Base-by-base conservation (phyloP, 2,888 invertebrate species). In the Nomada goodeniana region DNA sequence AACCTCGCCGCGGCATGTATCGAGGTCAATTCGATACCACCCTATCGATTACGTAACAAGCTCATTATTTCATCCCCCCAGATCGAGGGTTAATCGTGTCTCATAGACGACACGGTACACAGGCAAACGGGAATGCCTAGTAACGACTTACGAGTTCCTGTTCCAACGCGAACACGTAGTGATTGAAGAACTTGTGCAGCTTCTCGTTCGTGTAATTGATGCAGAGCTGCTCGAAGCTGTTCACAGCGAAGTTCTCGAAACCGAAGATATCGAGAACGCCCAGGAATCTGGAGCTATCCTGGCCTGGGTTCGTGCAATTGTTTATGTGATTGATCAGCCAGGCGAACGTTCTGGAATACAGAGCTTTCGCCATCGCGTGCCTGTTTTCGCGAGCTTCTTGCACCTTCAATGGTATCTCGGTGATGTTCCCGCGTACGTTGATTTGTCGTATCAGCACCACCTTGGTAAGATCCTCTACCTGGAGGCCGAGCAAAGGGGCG, bases 171-270 rank as follows among this genome's bases (percentile, higher is more conserved):
- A 99, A 98, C 42, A 99, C 98, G 92, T 98, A 98, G 92, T 98
- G 98, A 94, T 98, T 98, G 94, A 99, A 99, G 95, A 98, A 98
- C 95, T 98, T 98, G 93, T 98, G 98, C 52, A 98, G 95, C 93
- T 98, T 98, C 94, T 98, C 98, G 92, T 98, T 98, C 0, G 98
- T 98, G 94, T 98, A 98, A 94, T 98, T 98, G 86, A 98, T 98
- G 93, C 98, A 98, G 15, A 98, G 95, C 91, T 98, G 98, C 92
- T 98, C 98, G 89, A 98, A 97, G 1, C 98, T 98, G 94, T 98
- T 98, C n/a, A 96, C 95, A 3, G 96, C 95, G 94, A 98, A 98
- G 95, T 98, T 98, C 94, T 98, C 98, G 93, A 98, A 98, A 76
- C 98, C 98, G 93, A 98, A 98, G 89, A 98, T 98, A 93, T 98